Percentiles rank a stretch among this genome's conserved stretches.
Conservation (phyloP, 2,113 vertebrate species). For the Thamnophis sirtalis region DNA sequence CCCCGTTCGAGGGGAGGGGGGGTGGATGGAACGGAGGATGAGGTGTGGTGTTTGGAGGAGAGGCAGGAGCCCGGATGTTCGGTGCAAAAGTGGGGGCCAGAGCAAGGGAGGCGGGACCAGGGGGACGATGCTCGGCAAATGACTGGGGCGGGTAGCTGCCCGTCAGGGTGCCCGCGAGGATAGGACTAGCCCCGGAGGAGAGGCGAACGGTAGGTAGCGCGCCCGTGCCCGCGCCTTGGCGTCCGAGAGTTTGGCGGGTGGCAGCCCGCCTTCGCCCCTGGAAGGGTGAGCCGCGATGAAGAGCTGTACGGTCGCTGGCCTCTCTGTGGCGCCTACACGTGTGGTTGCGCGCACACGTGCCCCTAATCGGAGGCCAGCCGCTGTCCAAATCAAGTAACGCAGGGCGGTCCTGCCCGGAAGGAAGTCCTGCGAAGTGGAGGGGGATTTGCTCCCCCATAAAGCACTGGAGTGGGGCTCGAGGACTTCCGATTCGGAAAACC, state of each 20-base stretch:
- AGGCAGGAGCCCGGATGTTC: constrained; percentile 85
- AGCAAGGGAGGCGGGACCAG: constrained; percentile 28
- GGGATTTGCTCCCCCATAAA: background rate
- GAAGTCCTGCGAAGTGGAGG: background rate
- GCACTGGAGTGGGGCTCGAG: background rate
- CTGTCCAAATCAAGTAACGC: background rate
- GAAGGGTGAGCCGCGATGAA: background rate
- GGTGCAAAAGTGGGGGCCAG: constrained; percentile 77
- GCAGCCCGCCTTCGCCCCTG: background rate
- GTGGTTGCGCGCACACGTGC: background rate
- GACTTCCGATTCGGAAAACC: no score
- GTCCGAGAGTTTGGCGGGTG: background rate
- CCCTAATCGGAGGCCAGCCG: background rate
- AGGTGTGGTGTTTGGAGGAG: background rate
- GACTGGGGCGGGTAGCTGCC: background rate
- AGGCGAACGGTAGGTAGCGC: background rate
- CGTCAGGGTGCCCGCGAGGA: constrained; percentile 4
- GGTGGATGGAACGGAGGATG: background rate
- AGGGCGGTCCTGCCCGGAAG: background rate
- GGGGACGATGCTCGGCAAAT: background rate
- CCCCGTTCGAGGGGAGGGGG: no score
- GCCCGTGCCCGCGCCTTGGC: background rate
- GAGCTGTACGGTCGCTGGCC: background rate
- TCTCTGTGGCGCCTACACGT: background rate
- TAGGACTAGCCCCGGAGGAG: background rate